Base-by-base conservation (phyloP, 2,113 vertebrate species). In the Herpailurus yagouaroundi region DNA sequence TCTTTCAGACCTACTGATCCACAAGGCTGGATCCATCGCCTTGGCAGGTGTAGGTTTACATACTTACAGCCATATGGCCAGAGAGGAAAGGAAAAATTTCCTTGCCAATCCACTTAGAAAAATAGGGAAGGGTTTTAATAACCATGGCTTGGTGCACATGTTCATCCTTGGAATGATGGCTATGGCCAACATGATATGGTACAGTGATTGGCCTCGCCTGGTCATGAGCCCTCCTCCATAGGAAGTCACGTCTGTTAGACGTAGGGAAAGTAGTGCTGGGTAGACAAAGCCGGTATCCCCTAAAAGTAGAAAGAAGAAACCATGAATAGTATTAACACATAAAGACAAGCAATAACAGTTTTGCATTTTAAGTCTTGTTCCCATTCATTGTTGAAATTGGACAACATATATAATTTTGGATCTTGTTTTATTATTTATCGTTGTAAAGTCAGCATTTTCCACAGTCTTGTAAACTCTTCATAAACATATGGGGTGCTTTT, bases 371-470 rank as follows among this genome's bases (percentile, higher is more conserved):
- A 79, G 9, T 87, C 10, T 25, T 69, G 38, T 52, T 38, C 9
- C 12, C 64, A 12, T 76, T 69, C 5, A 82, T 52, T 38, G 2
- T 80, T 90, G 69, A 87, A 87, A 73, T 60, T 69, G 29, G 16
- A 13, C 55, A 50, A 1, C 2, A 16, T 50, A 21, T 80, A 19
- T 33, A 73, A 45, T 52, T 76, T 83, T 38, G 27, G 33, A 64
- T 87, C 21, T 86, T 66, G 33, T 90, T 73, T 87, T 90, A 60
- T 88, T 50, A 50, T 64, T 91, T 50, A 50, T 64, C 29, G 21
- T 38, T 66, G 11, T 80, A 8, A 92, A 77, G 18, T 73, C 52
- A 95, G 1, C 29, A 52, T 33, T 93, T 21, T 60, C 10, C 25
- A 2, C 27, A 31, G 38, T 82, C 63, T 77, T 48, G 12, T 69